Evolutionary conservation across 2,113 vertebrate genomes (phyloP).

Genomic region (Silurus meridionalis): DNA sequence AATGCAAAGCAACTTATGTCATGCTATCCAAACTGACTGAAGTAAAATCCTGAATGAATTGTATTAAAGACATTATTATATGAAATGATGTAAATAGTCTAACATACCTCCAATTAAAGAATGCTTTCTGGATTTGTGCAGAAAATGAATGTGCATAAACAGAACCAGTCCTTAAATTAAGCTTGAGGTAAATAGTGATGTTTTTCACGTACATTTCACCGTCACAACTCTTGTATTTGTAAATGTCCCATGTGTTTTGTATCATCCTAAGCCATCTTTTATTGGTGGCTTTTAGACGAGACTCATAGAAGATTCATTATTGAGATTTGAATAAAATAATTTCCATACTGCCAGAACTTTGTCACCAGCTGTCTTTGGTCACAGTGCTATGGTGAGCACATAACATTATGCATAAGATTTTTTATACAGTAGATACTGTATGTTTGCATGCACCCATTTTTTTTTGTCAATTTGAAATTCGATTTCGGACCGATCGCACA

Average conservation of each 20-base stretch:
- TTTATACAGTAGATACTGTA: not conserved
- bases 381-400: not conserved
- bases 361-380: not conserved
- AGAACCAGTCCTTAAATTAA: not conserved
- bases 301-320: not conserved
- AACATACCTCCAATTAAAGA: not conserved
- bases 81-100: not conserved
- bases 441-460: too few relatives aligned
- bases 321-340: not conserved
- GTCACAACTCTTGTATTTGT: not conserved
- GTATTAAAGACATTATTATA: not conserved
- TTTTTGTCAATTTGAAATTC: too few relatives aligned
- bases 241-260: too few relatives aligned
- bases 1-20: not conserved
- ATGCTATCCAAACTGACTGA: not conserved
- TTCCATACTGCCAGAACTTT: not conserved
- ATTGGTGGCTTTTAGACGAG: not conserved
- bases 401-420: not conserved
- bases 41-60: not conserved
- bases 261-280: not conserved
- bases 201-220: not conserved
- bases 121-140: not conserved
- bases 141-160: not conserved
- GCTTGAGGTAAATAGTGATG: too few relatives aligned
- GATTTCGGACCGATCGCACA: too few relatives aligned